These are phyloP conservation scores for Cuniculus paca DNA, from an alignment of 2,797 vertebrate species.

Conservation along the genomic window DNA sequence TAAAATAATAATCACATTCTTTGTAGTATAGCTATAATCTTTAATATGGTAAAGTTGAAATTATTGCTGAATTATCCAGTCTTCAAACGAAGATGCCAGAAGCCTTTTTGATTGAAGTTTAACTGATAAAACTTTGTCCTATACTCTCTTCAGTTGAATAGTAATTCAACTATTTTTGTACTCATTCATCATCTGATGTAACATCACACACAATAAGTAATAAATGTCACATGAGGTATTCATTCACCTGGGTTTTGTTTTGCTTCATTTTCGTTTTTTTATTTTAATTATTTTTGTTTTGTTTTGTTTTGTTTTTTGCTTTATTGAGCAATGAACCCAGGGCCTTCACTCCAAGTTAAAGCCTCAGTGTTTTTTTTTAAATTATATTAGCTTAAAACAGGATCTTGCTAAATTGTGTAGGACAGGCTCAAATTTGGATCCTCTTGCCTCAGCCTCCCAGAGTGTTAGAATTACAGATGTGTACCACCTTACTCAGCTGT, in stretches of 20 bases:
- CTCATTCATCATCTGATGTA: not conserved
- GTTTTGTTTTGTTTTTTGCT: not conserved
- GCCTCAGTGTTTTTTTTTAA: not conserved
- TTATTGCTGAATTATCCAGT: not conserved
- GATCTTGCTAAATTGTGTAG: not conserved
- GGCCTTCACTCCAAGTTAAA: not conserved
- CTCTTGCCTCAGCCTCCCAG: not conserved
- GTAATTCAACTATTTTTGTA: not conserved
- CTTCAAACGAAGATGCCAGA: not conserved
- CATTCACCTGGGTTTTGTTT: not conserved
- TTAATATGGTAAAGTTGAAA: not conserved
- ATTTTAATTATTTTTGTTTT: too few relatives aligned
- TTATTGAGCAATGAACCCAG: not conserved
- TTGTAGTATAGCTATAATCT: not conserved
- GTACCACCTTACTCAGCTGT: not conserved
- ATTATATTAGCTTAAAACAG: not conserved
- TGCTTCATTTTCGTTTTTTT: not conserved
- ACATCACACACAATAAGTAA: not conserved
- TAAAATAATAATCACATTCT: not conserved
- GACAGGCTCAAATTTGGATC: not conserved
- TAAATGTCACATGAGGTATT: not conserved
- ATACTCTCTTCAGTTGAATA: not conserved
- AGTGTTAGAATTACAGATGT: not conserved
- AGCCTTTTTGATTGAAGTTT: not conserved
- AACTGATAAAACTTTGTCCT: not conserved